Conservation (phyloP, 1,140 invertebrate genomes). For the Drosophila carrolli region DNA sequence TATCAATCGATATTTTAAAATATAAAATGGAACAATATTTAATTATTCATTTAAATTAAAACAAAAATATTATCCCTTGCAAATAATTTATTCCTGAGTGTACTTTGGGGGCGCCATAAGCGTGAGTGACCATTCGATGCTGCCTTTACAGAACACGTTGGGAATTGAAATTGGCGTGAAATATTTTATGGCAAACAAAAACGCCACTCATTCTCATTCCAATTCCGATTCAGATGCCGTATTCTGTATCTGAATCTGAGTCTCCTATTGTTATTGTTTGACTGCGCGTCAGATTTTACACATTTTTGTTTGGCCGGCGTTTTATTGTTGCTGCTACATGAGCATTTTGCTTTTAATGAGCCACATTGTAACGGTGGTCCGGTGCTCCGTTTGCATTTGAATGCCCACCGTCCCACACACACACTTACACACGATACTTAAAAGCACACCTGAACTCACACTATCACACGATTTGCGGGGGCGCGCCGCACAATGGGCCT, state of each 20-base stretch:
- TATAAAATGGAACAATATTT: too few relatives aligned
- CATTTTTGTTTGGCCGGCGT: slow-evolving; percentile 55
- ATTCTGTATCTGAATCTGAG: slow-evolving; percentile 32
- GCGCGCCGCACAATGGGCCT: slow-evolving; percentile 69
- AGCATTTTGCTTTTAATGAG: slow-evolving; percentile 70
- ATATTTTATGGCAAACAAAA: slow-evolving; percentile 69
- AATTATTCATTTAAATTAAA: too few relatives aligned
- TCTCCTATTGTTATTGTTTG: slow-evolving; percentile 63
- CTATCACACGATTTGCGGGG: slow-evolving; percentile 47
- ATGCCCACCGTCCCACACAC: slow-evolving; percentile 40
- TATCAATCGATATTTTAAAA: too few relatives aligned
- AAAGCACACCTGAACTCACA: slow-evolving; percentile 14
- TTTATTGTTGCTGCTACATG: slow-evolving; percentile 56
- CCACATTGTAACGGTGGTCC: slow-evolving; percentile 75
- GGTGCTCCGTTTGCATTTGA: slow-evolving; percentile 78
- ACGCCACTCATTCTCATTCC: slow-evolving; percentile 37
- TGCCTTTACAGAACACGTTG: neutral
- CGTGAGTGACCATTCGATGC: slow-evolving; percentile 23
- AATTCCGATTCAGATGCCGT: slow-evolving; percentile 17
- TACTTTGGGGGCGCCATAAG: neutral
- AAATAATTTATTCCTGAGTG: neutral
- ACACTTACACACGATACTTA: slow-evolving; percentile 17
- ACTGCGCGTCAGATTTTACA: slow-evolving; percentile 68
- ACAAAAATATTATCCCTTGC: too few relatives aligned
- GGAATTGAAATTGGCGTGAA: slow-evolving; percentile 70